Base-by-base conservation (phyloP, 1,140 invertebrate genomes). In the Cyclina sinensis region DNA sequence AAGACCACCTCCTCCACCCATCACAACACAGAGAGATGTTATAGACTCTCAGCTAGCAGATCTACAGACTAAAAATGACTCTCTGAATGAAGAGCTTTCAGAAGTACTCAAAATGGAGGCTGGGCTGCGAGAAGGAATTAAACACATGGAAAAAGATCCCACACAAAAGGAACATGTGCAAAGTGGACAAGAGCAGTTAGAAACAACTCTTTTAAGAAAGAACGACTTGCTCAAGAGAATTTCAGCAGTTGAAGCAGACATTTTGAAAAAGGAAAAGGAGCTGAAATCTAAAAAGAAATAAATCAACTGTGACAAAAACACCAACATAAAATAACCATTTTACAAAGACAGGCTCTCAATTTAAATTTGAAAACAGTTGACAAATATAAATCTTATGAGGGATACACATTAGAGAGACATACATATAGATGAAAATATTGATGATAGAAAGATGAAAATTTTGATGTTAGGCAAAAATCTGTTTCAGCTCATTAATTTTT, bases 231-330 rank as follows among this genome's bases (percentile, higher is more conserved):
- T 94, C 35, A 92, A 91, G 74, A 76, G 91, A 85, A 90, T 93
- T 32, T 82, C 92, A 9, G 51, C 87, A 7, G 51, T 90, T 2
- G 93, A 94, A 43, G 87, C 91, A 18, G 91, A 93, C 46, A 93
- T 94, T 27, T 62, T 62, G 27, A 90, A 91, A 51, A 94, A 94
- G 86, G 92, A 94, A 70, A 92, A 93, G 54, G 92, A 92, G 59
- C 70, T 94, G 11, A 92, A 92, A 86, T 89, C 89, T 30, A 92
- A 90, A 68, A 90, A 87, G 30, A 85, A 87, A 87, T 78, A 78
- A 78, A 51, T 4, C 4, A 24, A 14, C 24, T 24, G 27, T n/a
- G 3, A 11, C 7, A 11, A 5, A 11, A 5, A 57, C 18, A 11
- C 5, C 7, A 57, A 57, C 51, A 11, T 21, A 21, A 5, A 57